Evolutionary conservation across 1,140 invertebrate genomes (phyloP), one percentile per base, ranked within the genome.

Genomic region (Caenorhabditis brenneri): DNA sequence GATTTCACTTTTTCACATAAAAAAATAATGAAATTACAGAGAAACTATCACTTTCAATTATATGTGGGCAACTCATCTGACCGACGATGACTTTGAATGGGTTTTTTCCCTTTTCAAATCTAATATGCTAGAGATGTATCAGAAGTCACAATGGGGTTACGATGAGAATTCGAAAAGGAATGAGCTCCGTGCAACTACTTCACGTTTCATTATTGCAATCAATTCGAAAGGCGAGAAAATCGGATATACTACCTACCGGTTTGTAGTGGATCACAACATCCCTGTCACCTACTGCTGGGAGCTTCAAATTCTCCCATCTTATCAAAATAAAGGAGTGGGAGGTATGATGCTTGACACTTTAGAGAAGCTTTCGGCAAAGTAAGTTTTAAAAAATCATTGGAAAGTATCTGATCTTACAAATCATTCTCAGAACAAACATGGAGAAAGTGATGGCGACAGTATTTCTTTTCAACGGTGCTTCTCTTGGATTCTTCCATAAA

Each of bases 401-500:
- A n/a, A n/a, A n/a, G n/a, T n/a, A n/a, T n/a, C n/a, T 4, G 5
- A n/a, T 4, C 1, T 1, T 22, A 7, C 10, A 27, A 22, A 2
- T 65, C 15, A 65, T 65, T 33, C 81, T 74, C 39, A 88, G 87
- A 33, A 80, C 87, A 12, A 78, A 81, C 15, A 88, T 88, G 88
- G 42, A 58, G 1, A 88, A 88, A 31, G 60, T 89, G 0, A 82
- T 89, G 82, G 88, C 88, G 0, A 88, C 88, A 4, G 87, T 88
- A 7, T 88, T 88, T 33, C 74, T 83, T 15, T 88, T 81, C 83
- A 88, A 88, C 49, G 74, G 15, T 12, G 27, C 69, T 10, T 89
- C 88, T 4, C 80, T 88, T 15, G 85, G 53, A n/a, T 88, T 88
- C 51, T 88, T 88, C 60, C 88, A 87, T 58, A 88, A 88, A 42